A percentile compares a stretch with the other conserved stretches of the same genome.
Evolutionary conservation across 2,797 vertebrate species (phyloP).

Genomic region (Pseudomugil gertrudae): DNA sequence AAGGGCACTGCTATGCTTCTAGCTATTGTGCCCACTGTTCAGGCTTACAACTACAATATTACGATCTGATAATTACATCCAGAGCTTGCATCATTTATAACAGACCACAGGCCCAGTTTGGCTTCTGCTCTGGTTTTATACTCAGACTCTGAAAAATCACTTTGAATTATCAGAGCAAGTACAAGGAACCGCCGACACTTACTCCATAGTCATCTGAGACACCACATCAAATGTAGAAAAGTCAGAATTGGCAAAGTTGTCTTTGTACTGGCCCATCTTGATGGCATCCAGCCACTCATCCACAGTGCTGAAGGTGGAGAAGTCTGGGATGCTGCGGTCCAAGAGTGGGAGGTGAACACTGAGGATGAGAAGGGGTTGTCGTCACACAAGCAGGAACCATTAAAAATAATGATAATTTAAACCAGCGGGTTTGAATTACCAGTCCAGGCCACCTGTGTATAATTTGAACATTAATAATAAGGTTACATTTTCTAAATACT

Average conservation of each 20-base stretch:
- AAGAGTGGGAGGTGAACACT: conserved; percentile 96
- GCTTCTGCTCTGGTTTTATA: conserved; percentile 29
- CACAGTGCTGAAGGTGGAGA: conserved; percentile 97
- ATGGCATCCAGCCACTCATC: conserved; percentile 99
- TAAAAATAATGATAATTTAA: conserved; percentile 8
- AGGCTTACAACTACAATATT: conserved; percentile 44
- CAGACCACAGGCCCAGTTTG: conserved; percentile 47
- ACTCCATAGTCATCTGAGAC: conserved; percentile 99
- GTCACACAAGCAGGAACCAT: conserved; percentile 33
- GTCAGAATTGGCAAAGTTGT: conserved; percentile 92
- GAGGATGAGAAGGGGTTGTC: conserved; percentile 25
- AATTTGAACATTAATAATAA: conserved; percentile 61
- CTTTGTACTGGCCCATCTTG: conserved; percentile 99
- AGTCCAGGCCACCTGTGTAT: conserved; percentile 55
- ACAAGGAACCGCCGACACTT: conserved; percentile 75
- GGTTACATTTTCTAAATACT: conserved; percentile 47
- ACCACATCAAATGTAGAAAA: conserved; percentile 95
- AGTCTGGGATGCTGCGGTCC: conserved; percentile 96
- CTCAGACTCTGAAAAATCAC: conserved; percentile 11
- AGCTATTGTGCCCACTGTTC: conserved; percentile 47
- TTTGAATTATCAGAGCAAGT: conserved; percentile 28
- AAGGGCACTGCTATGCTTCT: conserved; percentile 36
- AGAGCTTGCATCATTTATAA: conserved; percentile 39
- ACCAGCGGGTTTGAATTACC: conserved; percentile 13
- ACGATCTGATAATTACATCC: conserved; percentile 63